phyloP scores from a whole-genome alignment of 2,113 vertebrate species.

The Cariama cristata region DNA sequence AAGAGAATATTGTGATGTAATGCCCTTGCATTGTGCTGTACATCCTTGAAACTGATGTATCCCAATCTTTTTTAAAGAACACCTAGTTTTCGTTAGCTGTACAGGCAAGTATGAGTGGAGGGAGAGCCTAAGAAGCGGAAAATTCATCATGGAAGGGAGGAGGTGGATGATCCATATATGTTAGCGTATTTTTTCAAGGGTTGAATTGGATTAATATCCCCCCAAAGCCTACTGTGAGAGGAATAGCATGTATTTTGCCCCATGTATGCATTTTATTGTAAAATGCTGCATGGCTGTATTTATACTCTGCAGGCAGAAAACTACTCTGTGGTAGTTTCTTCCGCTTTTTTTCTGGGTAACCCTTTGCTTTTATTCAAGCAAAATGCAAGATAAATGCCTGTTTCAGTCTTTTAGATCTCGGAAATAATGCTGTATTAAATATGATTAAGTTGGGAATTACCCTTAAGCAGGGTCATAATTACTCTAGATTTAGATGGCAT shows the following conservation, averaged over 20 bases:
- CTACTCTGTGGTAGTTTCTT: not conserved
- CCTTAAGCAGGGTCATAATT: constrained; percentile 61
- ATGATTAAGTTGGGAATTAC: constrained; percentile 66
- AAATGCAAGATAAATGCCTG: constrained; percentile 9
- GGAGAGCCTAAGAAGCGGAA: not conserved
- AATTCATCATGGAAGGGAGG: not conserved
- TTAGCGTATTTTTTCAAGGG: not conserved
- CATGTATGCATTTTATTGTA: not conserved
- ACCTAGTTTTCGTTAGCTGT: not conserved
- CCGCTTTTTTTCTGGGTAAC: not conserved
- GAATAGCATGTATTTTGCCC: not conserved
- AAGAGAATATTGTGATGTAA: not conserved
- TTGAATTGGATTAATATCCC: not conserved
- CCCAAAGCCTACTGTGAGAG: not conserved
- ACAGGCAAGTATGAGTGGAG: not conserved
- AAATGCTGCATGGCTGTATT: not conserved
- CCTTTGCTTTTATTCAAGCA: not conserved
- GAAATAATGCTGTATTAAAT: not conserved
- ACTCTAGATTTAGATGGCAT: constrained; percentile 41
- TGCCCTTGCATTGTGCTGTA: not conserved
- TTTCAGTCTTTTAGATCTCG: constrained; percentile 3
- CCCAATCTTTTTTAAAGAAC: not conserved
- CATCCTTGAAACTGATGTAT: not conserved
- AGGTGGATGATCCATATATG: not conserved
- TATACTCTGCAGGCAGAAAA: not conserved